Evolutionary conservation across 1,140 invertebrate species (phyloP), one percentile per base, ranked within the genome.

Genomic region (Nomia melanderi): DNA sequence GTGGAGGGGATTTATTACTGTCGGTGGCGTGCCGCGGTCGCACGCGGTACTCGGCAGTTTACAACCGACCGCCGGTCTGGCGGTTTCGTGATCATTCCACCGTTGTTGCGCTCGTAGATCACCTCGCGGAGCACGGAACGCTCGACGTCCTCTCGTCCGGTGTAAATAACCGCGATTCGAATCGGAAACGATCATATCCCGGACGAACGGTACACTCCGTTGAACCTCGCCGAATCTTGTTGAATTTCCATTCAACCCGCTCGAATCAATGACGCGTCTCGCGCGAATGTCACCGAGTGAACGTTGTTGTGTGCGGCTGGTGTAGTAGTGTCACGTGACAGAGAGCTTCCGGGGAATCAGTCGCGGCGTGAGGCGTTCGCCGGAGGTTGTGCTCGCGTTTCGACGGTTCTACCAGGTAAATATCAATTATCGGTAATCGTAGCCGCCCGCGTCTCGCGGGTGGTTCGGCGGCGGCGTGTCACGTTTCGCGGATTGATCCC

Each of bases 41-140:
- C 81, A 81, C 85, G 81, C 89, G 87, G 83, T 90, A 91, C 91
- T 90, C 92, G 91, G 89, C 91, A 92, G 92, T 92, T 91, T 90
- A 90, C 88, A 88, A 88, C 84, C 89, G 89, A 85, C 89, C 80
- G 79, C 78, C 88, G 88, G 83, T 70, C 78, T 75, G 86, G 77
- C 29, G 78, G 85, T 85, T 88, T 91, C 87, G 83, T 56, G 82
- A 39, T 31, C 60, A 44, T 29, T 27, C 20, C n/a, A 20, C n/a
- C 41, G 7, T 8, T n/a, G 7, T 6, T 17, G n/a, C 20, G 20
- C 4, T 14, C 33, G 29, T 50, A 50, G 41, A 44, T 44, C 5
- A 17, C 41, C 5, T 31, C 47, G 5, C 29, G 25, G 25, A 20
- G 27, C 23, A 20, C n/a, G n/a, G 25, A 20, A 70, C 59, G 29